phyloP scores from a whole-genome alignment of 2,113 vertebrate species.

The Phainopepla nitens region DNA sequence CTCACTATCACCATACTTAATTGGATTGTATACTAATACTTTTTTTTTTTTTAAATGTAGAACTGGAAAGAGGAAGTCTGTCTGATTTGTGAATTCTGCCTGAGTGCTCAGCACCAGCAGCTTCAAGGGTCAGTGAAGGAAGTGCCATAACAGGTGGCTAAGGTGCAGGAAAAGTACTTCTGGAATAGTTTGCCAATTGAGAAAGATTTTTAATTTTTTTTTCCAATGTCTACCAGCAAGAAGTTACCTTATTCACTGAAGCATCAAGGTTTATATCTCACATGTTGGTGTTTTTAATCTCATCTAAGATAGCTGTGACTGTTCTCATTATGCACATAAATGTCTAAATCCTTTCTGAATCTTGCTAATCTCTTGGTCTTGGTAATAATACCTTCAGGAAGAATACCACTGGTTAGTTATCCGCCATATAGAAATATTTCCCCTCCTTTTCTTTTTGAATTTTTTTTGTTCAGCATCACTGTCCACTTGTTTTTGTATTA shows the following conservation, averaged over 20 bases:
- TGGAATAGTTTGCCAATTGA: not conserved
- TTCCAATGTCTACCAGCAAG: not conserved
- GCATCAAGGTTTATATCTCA: not conserved
- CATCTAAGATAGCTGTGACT: not conserved
- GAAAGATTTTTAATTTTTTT: not conserved
- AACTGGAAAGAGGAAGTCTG: not conserved
- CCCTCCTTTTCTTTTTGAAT: not conserved
- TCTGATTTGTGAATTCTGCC: not conserved
- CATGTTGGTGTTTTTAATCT: not conserved
- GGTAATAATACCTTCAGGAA: not conserved
- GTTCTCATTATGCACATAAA: not conserved
- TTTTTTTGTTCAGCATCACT: not conserved
- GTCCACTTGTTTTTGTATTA: not conserved
- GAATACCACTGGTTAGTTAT: not conserved
- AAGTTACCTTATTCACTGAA: not conserved
- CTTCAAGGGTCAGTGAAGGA: not conserved
- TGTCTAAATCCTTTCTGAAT: not conserved
- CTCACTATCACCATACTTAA: not conserved
- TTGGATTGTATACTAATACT: not conserved
- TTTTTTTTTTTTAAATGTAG: not conserved
- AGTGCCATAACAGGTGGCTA: not conserved
- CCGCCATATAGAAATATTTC: not conserved
- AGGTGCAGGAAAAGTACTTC: not conserved
- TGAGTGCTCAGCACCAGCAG: not conserved
- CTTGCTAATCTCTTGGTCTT: not conserved